Evolutionary conservation across 2,113 vertebrate genomes (phyloP), one percentile per base, ranked within the genome.

Genomic region (Amia ocellicauda): DNA sequence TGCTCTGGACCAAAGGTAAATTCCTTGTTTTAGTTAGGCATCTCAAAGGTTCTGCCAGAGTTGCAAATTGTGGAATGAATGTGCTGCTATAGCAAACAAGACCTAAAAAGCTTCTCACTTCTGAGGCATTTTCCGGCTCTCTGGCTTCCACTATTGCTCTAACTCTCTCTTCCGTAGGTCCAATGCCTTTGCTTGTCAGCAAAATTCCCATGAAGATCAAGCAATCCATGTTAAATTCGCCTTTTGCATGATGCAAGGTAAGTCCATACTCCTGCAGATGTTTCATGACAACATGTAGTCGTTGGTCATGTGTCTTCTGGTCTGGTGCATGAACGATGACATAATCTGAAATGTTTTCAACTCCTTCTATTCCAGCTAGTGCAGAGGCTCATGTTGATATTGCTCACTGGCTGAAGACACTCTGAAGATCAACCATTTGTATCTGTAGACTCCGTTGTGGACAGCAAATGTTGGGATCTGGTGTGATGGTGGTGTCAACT

Each of bases 311-410:
- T 10, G 59, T 68, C 5, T 71, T 60, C 9, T 71, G 49, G 40
- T 75, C 24, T 3, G 43, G 49, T 11, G 66, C 58, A 10, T 76
- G 71, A 1, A 68, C 19, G 1, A 74, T 69, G 0, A 69, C 23
- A n/a, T 68, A 69, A 72, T 78, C 55, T 20, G 77, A 77, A 3
- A 79, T 79, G 50, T 73, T 77, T 43, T 67, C 57, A 0, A 66
- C 63, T 3, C 66, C 70, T 23, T 76, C 59, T 50, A 67, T 73
- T 31, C 74, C 71, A 7, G 58, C 58, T 3, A 73, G 47, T 19
- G 67, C 63, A 16, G 11, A 47, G 0, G 53, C 47, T 76, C 49
- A 5, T 72, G 67, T 9, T 73, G 60, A 7, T 67, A 71, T 54
- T 72, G 63, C 36, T 74, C 54, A 53, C 69, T 67, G 16, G 60